phyloP scores from a whole-genome alignment of 2,888 invertebrate species.

The Nomada lathburiana region DNA sequence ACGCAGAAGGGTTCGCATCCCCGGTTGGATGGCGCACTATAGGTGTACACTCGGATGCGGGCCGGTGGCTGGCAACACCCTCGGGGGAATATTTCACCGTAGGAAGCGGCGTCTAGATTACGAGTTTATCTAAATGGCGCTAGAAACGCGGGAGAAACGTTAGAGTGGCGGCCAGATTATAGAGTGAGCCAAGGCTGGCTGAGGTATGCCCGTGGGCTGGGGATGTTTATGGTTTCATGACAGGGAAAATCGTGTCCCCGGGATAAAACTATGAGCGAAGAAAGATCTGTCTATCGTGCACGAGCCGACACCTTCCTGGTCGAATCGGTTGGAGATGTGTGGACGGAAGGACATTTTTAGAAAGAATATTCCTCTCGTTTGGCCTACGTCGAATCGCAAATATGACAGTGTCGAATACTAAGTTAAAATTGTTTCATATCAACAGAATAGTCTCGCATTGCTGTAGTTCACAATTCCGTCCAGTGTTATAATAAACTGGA shows the following conservation, averaged over 20 bases:
- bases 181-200: slow-evolving; percentile 60
- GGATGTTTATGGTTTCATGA: slow-evolving; percentile 81
- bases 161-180: slow-evolving; percentile 77
- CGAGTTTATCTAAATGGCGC: slow-evolving; percentile 83
- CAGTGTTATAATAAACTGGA: no score
- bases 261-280: slow-evolving; percentile 59
- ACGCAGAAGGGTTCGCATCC: slow-evolving; percentile 67
- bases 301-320: slow-evolving; percentile 23
- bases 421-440: no score
- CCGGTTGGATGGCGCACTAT: slow-evolving; percentile 21
- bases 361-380: no score
- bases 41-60: slow-evolving; percentile 30
- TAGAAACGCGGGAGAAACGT: slow-evolving; percentile 76
- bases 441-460: no score
- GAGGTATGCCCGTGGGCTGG: slow-evolving; percentile 55
- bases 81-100: slow-evolving; percentile 80
- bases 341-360: not conserved
- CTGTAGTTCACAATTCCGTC: no score
- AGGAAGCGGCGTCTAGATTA: slow-evolving; percentile 81
- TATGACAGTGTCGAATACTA: no score
- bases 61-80: slow-evolving; percentile 65
- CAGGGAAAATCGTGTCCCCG: slow-evolving; percentile 78
- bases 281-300: slow-evolving; percentile 45
- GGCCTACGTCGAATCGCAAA: no score
- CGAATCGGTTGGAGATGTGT: slow-evolving; percentile 21